Percentiles rank a stretch among this genome's conserved stretches.
Conservation (phyloP, 2,888 invertebrate species). For the Cynaeus angustus region DNA sequence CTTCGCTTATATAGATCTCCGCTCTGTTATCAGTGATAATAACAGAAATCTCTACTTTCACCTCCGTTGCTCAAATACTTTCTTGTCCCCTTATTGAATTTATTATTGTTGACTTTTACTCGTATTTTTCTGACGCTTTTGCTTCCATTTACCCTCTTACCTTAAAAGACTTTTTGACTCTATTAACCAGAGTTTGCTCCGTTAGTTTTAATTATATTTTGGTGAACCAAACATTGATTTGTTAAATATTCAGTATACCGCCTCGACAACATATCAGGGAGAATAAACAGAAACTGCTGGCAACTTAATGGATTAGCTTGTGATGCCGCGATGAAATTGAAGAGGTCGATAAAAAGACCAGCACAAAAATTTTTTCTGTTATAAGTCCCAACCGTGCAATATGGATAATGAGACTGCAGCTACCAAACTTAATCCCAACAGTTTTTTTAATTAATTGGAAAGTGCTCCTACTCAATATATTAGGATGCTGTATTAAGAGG, state of each 20-base stretch:
- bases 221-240: neutral
- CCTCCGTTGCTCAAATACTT: conserved; percentile 11
- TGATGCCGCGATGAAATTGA: neutral
- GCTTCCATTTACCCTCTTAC: conserved; percentile 8
- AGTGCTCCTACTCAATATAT: too few species aligned
- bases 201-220: neutral
- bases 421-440: too few species aligned
- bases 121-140: conserved; percentile 17
- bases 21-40: conserved; percentile 35
- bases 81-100: conserved; percentile 27
- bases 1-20: conserved; percentile 16
- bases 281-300: neutral
- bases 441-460: too few species aligned
- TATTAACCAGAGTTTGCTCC: conserved; percentile 1
- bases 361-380: too few species aligned
- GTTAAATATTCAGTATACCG: neutral
- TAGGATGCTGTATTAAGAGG: too few species aligned
- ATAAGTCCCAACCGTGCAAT: too few species aligned
- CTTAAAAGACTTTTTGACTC: conserved; percentile 6
- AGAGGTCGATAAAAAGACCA: conserved; percentile 6
- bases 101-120: conserved; percentile 31
- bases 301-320: conserved; percentile 6
- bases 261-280: neutral
- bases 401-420: too few species aligned
- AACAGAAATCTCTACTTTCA: conserved; percentile 33